Conservation (phyloP, 1,140 invertebrate genomes). For the Temnothorax curvispinosus region DNA sequence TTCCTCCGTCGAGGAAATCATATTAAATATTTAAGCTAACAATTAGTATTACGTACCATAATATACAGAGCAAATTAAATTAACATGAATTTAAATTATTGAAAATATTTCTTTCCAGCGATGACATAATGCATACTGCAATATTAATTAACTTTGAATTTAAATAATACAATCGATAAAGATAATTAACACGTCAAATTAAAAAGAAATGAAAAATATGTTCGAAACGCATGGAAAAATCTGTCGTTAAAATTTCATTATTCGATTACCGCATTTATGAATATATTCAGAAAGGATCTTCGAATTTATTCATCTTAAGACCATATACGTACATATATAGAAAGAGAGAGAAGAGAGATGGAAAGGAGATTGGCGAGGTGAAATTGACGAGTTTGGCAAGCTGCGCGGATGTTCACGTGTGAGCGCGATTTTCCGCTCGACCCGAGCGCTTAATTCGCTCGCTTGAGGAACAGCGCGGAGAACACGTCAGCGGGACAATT, state of each 20-base stretch:
- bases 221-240: not conserved
- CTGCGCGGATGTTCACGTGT: constrained; percentile 36
- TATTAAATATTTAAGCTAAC: not conserved
- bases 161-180: constrained; percentile 2
- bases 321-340: not conserved
- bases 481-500: constrained; percentile 67
- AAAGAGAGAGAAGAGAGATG: not conserved
- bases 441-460: constrained; percentile 60
- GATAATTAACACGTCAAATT: not conserved
- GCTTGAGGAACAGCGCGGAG: constrained; percentile 54
- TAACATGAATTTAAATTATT: not conserved
- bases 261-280: not conserved
- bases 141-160: constrained; percentile 15
- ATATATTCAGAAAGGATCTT: not conserved
- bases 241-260: constrained; percentile 30
- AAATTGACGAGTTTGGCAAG: constrained; percentile 33
- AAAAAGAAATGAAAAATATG: not conserved
- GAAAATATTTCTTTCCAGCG: not conserved
- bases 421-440: constrained; percentile 60
- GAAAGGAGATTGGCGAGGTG: not conserved
- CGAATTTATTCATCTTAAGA: constrained; percentile 20
- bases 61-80: not conserved
- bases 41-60: not conserved
- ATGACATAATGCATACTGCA: not conserved
- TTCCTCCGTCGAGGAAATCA: not conserved